Percentiles rank a stretch among this genome's conserved stretches.
These are phyloP conservation scores for Poeciliopsis retropinna DNA, from an alignment of 2,113 vertebrate species.

Conservation along the genomic window DNA sequence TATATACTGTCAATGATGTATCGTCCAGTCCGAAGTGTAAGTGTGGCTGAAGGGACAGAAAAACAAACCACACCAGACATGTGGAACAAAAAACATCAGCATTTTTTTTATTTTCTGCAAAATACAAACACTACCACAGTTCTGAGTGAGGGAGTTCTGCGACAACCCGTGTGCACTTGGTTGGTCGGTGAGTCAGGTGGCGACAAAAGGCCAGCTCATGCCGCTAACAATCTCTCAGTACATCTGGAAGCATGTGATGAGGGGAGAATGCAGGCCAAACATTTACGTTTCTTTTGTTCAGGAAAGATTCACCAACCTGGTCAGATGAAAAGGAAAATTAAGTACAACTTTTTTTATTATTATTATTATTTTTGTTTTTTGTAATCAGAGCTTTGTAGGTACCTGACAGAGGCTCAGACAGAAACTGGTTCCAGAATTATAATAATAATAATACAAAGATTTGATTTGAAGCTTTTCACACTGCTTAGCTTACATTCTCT, in stretches of 20 bases:
- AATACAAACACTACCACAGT: slow-evolving; percentile 94
- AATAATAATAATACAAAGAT: background rate
- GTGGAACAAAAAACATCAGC: slow-evolving; percentile 93
- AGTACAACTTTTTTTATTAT: slow-evolving; percentile 15
- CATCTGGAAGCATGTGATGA: slow-evolving; percentile 62
- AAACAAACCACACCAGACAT: slow-evolving; percentile 19
- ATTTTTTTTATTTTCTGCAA: slow-evolving; percentile 89
- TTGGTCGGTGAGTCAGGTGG: slow-evolving; percentile 87
- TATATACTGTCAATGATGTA: no score
- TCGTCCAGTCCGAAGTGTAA: background rate
- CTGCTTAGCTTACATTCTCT: slow-evolving; percentile 80
- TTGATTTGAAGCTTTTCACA: slow-evolving; percentile 47
- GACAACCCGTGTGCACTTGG: slow-evolving; percentile 87
- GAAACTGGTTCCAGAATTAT: slow-evolving; percentile 3
- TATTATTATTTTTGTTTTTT: no score
- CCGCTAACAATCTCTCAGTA: slow-evolving; percentile 86
- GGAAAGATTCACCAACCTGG: slow-evolving; percentile 36
- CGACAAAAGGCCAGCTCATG: slow-evolving; percentile 97
- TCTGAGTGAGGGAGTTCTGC: slow-evolving; percentile 88
- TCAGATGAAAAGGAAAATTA: slow-evolving; percentile 11
- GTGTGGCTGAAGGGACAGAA: background rate
- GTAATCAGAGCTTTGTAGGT: slow-evolving; percentile 75
- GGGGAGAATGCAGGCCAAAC: background rate
- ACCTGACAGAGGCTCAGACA: slow-evolving; percentile 49
- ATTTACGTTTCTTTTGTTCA: slow-evolving; percentile 7